phyloP scores from a whole-genome alignment of 2,888 invertebrate genomes.

The Drosophila merina region DNA sequence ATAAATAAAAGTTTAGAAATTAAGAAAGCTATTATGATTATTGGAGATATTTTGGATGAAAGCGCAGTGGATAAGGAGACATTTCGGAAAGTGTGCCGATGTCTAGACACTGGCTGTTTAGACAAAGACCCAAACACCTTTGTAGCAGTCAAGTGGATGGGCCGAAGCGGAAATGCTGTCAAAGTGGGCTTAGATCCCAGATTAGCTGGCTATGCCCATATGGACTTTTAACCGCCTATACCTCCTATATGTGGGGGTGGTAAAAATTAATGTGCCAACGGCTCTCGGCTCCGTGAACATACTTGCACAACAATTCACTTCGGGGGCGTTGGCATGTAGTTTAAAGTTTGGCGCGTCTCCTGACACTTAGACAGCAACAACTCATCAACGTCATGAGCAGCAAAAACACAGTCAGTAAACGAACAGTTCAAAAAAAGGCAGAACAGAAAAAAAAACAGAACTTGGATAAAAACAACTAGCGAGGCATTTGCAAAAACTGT shows the following conservation, averaged over 20 bases:
- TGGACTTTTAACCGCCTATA: slow-evolving; percentile 14
- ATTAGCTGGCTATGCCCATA: slow-evolving; percentile 51
- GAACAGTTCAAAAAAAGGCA: slow-evolving; percentile 6
- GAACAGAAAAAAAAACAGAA: slow-evolving; percentile 31
- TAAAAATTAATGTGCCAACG: slow-evolving; percentile 71
- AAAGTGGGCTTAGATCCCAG: slow-evolving; percentile 70
- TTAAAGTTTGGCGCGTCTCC: slow-evolving; percentile 79
- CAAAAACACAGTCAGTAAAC: slow-evolving; percentile 21
- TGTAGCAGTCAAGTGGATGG: slow-evolving; percentile 66
- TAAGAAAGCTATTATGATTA: background rate
- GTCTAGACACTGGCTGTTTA: slow-evolving; percentile 62
- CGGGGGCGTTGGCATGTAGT: slow-evolving; percentile 71
- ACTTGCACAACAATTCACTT: slow-evolving; percentile 62
- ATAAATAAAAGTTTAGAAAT: too few species aligned
- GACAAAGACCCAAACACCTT: slow-evolving; percentile 63
- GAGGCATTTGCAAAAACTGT: slow-evolving; percentile 49
- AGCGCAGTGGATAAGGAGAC: background rate
- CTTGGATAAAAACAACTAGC: slow-evolving; percentile 45
- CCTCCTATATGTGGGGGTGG: slow-evolving; percentile 12
- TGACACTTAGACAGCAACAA: slow-evolving; percentile 80
- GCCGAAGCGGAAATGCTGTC: slow-evolving; percentile 64
- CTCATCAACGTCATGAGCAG: slow-evolving; percentile 77
- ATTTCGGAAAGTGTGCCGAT: slow-evolving; percentile 28
- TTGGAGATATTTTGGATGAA: background rate
- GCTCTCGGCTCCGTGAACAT: slow-evolving; percentile 27